Conservation (phyloP, 2,888 invertebrate species). For the Ormyrus pomaceus region DNA sequence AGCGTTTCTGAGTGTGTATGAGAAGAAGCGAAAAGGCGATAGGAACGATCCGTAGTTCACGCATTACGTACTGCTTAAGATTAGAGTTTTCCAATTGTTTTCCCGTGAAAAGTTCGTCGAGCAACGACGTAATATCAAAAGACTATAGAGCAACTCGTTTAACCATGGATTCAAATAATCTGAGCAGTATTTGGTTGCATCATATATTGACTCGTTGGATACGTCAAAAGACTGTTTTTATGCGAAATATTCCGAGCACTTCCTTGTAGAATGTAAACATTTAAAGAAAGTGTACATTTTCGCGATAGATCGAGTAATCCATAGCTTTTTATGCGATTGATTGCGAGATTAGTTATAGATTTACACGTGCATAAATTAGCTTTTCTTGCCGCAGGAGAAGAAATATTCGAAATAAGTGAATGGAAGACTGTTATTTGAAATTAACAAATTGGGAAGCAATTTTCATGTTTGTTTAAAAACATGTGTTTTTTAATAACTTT, state of each 20-base stretch:
- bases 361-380: not conserved
- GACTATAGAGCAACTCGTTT: slow-evolving; percentile 18
- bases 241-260: slow-evolving; percentile 21
- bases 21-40: not conserved
- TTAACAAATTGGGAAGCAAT: not conserved
- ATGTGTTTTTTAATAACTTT: not conserved
- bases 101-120: not conserved
- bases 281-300: not conserved
- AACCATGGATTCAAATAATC: not conserved
- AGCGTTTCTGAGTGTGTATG: slow-evolving; percentile 5
- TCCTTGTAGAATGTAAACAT: not conserved
- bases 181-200: slow-evolving; percentile 29
- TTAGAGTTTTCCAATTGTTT: slow-evolving; percentile 20
- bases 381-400: not conserved
- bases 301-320: too few species aligned
- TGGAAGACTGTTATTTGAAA: not conserved
- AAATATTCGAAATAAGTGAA: slow-evolving; percentile 1
- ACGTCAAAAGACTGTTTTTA: slow-evolving; percentile 28
- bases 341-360: not conserved
- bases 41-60: not conserved
- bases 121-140: slow-evolving; percentile 15
- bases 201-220: slow-evolving; percentile 7
- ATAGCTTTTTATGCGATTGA: not conserved
- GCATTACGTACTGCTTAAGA: slow-evolving; percentile 2
- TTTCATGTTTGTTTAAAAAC: not conserved